Conservation (phyloP, 2,113 vertebrate genomes). For the Trochalopteron elliotii region DNA sequence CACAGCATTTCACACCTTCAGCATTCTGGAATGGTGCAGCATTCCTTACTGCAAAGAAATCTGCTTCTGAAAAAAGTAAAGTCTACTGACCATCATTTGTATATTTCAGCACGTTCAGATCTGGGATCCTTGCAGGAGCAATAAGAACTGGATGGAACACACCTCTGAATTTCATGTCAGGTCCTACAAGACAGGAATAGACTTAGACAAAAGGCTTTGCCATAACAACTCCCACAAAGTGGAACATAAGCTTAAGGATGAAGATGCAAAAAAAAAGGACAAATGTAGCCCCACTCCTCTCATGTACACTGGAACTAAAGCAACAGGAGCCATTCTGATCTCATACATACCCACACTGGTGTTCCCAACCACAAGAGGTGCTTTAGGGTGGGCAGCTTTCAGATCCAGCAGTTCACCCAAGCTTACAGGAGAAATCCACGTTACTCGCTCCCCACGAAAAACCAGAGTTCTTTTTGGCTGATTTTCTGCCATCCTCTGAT, state of each 20-base stretch:
- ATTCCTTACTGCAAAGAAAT: background rate
- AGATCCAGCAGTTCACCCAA: constrained; percentile 82
- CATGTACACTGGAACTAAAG: background rate
- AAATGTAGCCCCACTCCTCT: background rate
- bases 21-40: background rate
- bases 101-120: constrained; percentile 39
- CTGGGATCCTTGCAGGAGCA: constrained; percentile 57
- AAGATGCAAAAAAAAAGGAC: background rate
- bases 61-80: background rate
- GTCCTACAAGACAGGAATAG: constrained; percentile 5
- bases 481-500: constrained; percentile 58
- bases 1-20: background rate
- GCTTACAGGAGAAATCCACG: constrained; percentile 78
- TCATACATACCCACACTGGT: constrained; percentile 76
- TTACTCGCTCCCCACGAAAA: constrained; percentile 78
- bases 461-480: constrained; percentile 28
- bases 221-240: background rate
- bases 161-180: constrained; percentile 46
- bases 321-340: background rate
- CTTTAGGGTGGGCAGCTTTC: constrained; percentile 73
- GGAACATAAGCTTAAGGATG: background rate
- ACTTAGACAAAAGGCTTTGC: background rate
- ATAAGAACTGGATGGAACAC: constrained; percentile 59
- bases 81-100: constrained; percentile 24
- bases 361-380: constrained; percentile 85